Percentiles rank a stretch among this genome's conserved stretches.
These are phyloP conservation scores for Chaitophorus viminalis DNA, from an alignment of 2,888 invertebrate species.

Conservation along the genomic window DNA sequence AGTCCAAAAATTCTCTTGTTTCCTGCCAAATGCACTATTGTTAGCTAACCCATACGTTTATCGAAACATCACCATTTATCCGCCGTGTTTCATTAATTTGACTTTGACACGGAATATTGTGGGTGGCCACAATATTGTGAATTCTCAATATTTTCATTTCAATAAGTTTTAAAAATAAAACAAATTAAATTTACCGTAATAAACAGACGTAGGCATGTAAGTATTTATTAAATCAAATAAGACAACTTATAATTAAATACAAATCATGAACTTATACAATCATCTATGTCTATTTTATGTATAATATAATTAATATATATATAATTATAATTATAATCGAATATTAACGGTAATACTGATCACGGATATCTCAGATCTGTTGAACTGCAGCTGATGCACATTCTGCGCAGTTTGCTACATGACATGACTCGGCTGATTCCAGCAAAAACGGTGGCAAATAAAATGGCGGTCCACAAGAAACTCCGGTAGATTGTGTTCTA, in stretches of 20 bases:
- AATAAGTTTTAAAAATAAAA: background rate
- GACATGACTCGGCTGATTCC: conserved; percentile 56
- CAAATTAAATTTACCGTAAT: background rate
- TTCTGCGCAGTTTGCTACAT: conserved; percentile 53
- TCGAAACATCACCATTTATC: conserved; percentile 27
- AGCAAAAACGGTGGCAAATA: conserved; percentile 57
- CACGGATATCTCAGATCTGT: conserved; percentile 38
- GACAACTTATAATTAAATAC: conserved; percentile 7
- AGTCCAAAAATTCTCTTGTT: conserved; percentile 51
- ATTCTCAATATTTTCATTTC: background rate
- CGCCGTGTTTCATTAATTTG: conserved; percentile 37
- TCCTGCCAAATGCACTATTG: conserved; percentile 56
- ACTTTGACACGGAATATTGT: conserved; percentile 16
- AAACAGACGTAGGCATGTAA: background rate
- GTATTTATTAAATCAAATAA: background rate
- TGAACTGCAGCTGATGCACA: conserved; percentile 52
- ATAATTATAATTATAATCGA: background rate
- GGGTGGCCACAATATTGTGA: background rate
- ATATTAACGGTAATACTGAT: conserved; percentile 7
- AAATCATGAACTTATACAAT: conserved; percentile 12
- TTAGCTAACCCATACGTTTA: conserved; percentile 33
- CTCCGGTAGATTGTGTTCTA: conserved; percentile 47
- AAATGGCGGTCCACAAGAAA: conserved; percentile 53
- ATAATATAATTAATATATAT: too few relatives aligned
- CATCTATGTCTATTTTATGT: background rate